A percentile compares a stretch with the other conserved stretches of the same genome.
Evolutionary conservation across 2,113 vertebrate species (phyloP).

Genomic region (Illadopsis cleaveri): DNA sequence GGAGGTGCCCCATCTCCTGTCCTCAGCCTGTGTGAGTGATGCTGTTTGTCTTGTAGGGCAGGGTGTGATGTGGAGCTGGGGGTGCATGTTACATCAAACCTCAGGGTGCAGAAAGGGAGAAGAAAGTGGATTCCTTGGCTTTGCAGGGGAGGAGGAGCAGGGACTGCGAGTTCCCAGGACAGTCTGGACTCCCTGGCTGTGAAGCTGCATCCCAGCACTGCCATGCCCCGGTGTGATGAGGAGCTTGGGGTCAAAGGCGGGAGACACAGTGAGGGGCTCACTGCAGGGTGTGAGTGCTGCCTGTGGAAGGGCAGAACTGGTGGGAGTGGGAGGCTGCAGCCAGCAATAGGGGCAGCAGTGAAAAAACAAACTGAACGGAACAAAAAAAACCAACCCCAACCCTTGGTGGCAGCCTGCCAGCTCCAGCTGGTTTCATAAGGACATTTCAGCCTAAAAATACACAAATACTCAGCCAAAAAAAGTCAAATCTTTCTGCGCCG

Average conservation of each 20-base stretch:
- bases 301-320: not conserved
- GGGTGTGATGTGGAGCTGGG: not conserved
- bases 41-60: not conserved
- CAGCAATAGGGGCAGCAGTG: not conserved
- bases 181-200: not conserved
- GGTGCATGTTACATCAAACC: fast-evolving
- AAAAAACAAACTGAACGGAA: not conserved
- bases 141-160: not conserved
- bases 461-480: slow-evolving; percentile 20
- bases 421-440: slow-evolving; percentile 47
- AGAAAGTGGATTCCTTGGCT: not conserved
- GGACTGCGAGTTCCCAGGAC: not conserved
- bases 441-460: slow-evolving; percentile 48
- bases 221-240: fast-evolving
- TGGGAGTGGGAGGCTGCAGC: not conserved
- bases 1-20: not conserved
- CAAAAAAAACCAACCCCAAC: not conserved
- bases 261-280: not conserved
- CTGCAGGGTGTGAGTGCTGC: not conserved
- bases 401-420: slow-evolving; percentile 38
- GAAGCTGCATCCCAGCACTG: not conserved
- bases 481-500: not conserved
- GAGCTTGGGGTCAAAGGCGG: not conserved
- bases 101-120: not conserved
- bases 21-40: fast-evolving